phyloP scores from a whole-genome alignment of 2,888 invertebrate genomes.

The Elmis aenea region DNA sequence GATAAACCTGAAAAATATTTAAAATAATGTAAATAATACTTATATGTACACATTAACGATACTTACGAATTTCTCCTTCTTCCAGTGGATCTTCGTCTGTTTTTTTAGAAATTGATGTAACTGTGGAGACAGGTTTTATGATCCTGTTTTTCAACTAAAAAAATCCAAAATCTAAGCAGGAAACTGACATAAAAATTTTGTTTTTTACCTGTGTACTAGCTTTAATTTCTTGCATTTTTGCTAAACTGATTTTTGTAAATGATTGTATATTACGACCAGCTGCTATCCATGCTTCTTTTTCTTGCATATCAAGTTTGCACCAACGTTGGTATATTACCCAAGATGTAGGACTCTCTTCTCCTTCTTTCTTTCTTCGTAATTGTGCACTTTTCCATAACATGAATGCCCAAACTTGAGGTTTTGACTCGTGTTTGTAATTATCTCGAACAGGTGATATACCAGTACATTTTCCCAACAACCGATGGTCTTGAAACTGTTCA shows the following conservation, averaged over 20 bases:
- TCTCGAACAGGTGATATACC: constrained; percentile 60
- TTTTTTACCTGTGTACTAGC: constrained; percentile 15
- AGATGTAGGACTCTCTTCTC: constrained; percentile 50
- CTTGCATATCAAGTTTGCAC: constrained; percentile 71
- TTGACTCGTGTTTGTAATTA: constrained; percentile 64
- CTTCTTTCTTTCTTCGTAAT: constrained; percentile 47
- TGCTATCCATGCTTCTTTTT: constrained; percentile 73
- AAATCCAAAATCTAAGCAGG: no score
- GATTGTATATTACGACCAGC: constrained; percentile 74
- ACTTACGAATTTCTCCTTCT: constrained; percentile 29
- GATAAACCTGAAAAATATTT: constrained; percentile 7
- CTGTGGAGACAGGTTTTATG: neutral
- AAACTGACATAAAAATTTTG: constrained; percentile 4
- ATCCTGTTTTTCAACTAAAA: neutral
- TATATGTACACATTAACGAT: no score
- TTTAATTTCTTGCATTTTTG: constrained; percentile 59
- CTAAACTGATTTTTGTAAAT: constrained; percentile 61
- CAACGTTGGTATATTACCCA: constrained; percentile 81
- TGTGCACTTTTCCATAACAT: constrained; percentile 71
- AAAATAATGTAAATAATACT: no score
- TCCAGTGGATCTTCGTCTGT: constrained; percentile 24
- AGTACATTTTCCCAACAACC: constrained; percentile 54
- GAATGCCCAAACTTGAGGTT: constrained; percentile 83
- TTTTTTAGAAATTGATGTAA: constrained; percentile 1
- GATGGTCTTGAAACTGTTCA: constrained; percentile 73